phyloP scores from a whole-genome alignment of 2,113 vertebrate genomes.

The Piaya cayana region DNA sequence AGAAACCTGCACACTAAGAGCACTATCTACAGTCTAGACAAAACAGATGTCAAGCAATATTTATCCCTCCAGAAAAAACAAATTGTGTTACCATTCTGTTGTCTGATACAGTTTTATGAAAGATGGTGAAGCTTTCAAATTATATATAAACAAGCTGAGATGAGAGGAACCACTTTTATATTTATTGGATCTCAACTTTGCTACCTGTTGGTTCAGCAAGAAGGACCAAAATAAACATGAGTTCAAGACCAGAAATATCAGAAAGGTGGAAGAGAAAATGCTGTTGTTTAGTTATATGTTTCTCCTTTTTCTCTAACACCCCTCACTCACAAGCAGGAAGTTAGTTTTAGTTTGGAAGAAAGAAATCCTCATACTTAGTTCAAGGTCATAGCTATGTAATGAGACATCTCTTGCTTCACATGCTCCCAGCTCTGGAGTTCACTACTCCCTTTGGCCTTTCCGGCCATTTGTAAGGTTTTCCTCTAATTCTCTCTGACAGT shows the following conservation, averaged over 20 bases:
- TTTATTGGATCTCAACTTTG: not conserved
- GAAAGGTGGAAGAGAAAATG: not conserved
- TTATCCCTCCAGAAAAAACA: not conserved
- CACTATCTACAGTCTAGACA: not conserved
- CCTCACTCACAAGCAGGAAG: not conserved
- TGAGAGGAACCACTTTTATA: not conserved
- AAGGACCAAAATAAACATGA: not conserved
- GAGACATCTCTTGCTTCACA: not conserved
- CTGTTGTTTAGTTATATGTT: not conserved
- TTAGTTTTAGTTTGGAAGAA: not conserved
- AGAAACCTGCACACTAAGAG: not conserved
- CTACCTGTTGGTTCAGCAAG: not conserved
- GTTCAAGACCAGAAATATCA: not conserved
- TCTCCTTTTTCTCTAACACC: not conserved
- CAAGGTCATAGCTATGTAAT: not conserved
- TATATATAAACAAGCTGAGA: not conserved
- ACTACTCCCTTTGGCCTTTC: not conserved
- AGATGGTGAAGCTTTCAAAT: not conserved
- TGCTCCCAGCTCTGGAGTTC: not conserved
- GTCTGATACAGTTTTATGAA: not conserved
- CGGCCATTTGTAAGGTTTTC: not conserved
- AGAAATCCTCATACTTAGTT: not conserved
- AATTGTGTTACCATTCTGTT: not conserved
- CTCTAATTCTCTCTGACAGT: not conserved
- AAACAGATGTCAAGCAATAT: not conserved